These are phyloP conservation scores for Streptopelia turtur DNA, from an alignment of 2,797 vertebrate genomes.

Conservation along the genomic window DNA sequence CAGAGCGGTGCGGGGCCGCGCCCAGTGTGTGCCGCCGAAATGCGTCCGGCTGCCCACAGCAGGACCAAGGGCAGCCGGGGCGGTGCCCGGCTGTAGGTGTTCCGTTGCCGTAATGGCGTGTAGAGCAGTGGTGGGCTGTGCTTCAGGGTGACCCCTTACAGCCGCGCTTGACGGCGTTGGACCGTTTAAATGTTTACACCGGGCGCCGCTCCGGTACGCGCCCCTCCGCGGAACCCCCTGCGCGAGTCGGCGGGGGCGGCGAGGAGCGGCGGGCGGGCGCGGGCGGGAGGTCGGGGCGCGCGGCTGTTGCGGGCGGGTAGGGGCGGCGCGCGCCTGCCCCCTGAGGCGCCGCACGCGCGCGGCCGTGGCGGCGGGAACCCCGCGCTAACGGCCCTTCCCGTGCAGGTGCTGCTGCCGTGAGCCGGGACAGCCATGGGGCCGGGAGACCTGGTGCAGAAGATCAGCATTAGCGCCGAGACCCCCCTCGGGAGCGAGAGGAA, in stretches of 20 bases:
- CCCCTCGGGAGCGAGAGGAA: conserved; percentile 74
- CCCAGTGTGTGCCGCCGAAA: neutral
- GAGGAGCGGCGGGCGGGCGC: neutral
- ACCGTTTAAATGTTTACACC: accelerated
- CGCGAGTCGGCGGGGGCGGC: neutral
- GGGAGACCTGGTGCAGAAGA: conserved; percentile 54
- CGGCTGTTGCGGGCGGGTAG: neutral
- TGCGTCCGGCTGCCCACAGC: neutral
- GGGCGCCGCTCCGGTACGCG: neutral
- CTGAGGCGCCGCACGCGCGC: neutral
- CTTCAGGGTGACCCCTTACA: neutral
- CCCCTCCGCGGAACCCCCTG: neutral
- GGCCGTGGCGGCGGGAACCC: neutral
- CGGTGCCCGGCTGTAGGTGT: accelerated
- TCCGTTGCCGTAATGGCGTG: accelerated
- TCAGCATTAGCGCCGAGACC: conserved; percentile 73
- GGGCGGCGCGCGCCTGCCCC: neutral
- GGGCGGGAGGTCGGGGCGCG: neutral
- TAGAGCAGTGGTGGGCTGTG: accelerated
- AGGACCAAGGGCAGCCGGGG: accelerated
- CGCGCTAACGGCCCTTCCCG: neutral
- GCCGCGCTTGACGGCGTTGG: neutral
- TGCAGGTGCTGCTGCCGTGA: neutral
- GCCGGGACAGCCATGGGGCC: conserved; percentile 14
- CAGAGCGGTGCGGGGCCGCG: accelerated